phyloP scores from a whole-genome alignment of 2,888 invertebrate species.

The Netelia fuscicornis region DNA sequence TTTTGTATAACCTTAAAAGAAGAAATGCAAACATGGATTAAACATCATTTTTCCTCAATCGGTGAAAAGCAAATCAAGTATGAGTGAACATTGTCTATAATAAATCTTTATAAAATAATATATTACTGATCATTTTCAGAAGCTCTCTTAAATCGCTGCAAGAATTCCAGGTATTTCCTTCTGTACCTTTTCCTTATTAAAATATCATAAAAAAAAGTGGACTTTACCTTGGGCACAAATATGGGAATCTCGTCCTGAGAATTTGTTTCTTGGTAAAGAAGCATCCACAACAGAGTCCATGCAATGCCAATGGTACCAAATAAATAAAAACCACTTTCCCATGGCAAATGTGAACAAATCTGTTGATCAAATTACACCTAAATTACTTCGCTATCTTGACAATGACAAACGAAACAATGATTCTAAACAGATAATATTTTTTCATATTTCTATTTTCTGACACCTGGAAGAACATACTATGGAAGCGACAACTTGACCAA shows the following conservation, averaged over 20 bases:
- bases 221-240: constrained; percentile 86
- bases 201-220: constrained; percentile 4
- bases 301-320: constrained; percentile 89
- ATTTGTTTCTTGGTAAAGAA: constrained; percentile 87
- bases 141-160: no score
- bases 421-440: not conserved
- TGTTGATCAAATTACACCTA: constrained; percentile 76
- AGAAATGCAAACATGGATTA: not conserved
- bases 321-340: constrained; percentile 89
- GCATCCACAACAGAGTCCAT: constrained; percentile 89
- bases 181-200: no score
- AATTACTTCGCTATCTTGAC: not conserved
- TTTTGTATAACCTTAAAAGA: constrained; percentile 85
- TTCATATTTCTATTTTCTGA: not conserved
- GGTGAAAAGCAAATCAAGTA: not conserved
- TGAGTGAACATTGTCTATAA: not conserved
- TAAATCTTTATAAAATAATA: not conserved
- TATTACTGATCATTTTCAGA: not conserved
- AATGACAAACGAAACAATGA: constrained; percentile 2
- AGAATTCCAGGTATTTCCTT: no score
- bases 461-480: constrained; percentile 85
- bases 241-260: constrained; percentile 87
- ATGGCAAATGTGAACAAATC: constrained; percentile 89
- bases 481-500: constrained; percentile 91
- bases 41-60: not conserved